Evolutionary conservation across 2,113 vertebrate species (phyloP), one percentile per base, ranked within the genome.

Genomic region (Brachirus orientalis): DNA sequence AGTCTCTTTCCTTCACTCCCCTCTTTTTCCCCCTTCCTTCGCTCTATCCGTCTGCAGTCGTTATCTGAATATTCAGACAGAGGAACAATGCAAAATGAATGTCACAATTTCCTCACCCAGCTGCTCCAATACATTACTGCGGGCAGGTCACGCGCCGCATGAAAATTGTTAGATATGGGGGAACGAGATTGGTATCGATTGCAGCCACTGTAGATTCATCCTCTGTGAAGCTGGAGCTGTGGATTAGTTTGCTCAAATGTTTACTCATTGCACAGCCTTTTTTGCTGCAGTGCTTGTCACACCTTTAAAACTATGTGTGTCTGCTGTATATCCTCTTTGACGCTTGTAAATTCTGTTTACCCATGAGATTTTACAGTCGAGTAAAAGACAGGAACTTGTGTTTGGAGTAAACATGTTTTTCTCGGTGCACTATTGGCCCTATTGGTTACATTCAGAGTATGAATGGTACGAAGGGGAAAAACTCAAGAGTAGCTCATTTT

Each of bases 211-310:
- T 22, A 66, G 45, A 88, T 78, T 62, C 10, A 73, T 86, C 38
- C 61, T 48, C 58, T 22, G 35, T 7, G 35, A 61, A 60, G 46
- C 22, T 45, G 10, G 36, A 61, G 54, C 35, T 71, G 65, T 75
- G 74, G 63, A 83, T 80, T 77, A 33, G 62, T 75, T 62, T 22
- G 22, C 46, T 45, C 45, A 56, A 75, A 77, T 77, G 57, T 76
- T 73, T 66, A 61, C 59, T 72, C 16, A 1, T 50, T 38, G 74
- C 48, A 11, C 48, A 51, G 80, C n/a, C 50, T 61, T 44, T 61
- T 68, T 36, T 43, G 36, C 69, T 61, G 63, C 63, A 75, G 63
- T 40, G 75, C 62, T 77, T 13, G 18, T 56, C 57, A 75, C 61
- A 52, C 4, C 40, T 61, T 61, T 40, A 59, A 57, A 18, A 17